Conservation (phyloP, 2,797 vertebrate genomes). For the Parotocinclus haroldoi region DNA sequence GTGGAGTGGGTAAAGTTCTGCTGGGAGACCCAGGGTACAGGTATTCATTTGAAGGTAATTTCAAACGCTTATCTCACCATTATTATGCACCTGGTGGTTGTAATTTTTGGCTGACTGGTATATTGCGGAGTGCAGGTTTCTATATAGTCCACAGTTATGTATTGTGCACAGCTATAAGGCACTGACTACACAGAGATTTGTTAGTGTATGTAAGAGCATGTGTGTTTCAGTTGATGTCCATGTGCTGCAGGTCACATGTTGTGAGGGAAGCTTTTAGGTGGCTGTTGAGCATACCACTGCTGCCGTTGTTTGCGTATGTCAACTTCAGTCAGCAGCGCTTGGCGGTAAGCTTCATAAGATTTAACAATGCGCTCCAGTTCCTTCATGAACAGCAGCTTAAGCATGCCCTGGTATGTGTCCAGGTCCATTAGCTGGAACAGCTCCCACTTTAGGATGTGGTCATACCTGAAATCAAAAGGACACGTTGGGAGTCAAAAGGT, state of each 20-base stretch:
- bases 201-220: neutral
- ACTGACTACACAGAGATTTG: neutral
- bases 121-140: too few species aligned
- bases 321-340: slow-evolving; percentile 87
- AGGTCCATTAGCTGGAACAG: slow-evolving; percentile 96
- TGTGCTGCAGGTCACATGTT: slow-evolving; percentile 64
- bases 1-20: too few species aligned
- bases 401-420: slow-evolving; percentile 98
- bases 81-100: too few species aligned
- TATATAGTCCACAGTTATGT: too few species aligned
- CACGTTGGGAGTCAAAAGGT: too few species aligned
- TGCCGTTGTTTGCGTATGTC: slow-evolving; percentile 91
- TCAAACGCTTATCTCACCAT: too few species aligned
- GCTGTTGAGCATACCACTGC: slow-evolving; percentile 92
- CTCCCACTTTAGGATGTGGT: slow-evolving; percentile 98
- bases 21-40: too few species aligned
- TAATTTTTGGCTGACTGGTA: too few species aligned
- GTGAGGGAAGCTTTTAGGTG: slow-evolving; percentile 78
- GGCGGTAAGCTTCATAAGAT: slow-evolving; percentile 93
- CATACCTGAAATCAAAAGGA: slow-evolving; percentile 76
- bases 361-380: slow-evolving; percentile 97
- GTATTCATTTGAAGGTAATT: too few species aligned
- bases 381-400: slow-evolving; percentile 99
- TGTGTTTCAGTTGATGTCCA: neutral
- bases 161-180: neutral